Evolutionary conservation across 1,140 invertebrate genomes (phyloP), one percentile per base, ranked within the genome.

Genomic region (Aphaenogaster floridana): DNA sequence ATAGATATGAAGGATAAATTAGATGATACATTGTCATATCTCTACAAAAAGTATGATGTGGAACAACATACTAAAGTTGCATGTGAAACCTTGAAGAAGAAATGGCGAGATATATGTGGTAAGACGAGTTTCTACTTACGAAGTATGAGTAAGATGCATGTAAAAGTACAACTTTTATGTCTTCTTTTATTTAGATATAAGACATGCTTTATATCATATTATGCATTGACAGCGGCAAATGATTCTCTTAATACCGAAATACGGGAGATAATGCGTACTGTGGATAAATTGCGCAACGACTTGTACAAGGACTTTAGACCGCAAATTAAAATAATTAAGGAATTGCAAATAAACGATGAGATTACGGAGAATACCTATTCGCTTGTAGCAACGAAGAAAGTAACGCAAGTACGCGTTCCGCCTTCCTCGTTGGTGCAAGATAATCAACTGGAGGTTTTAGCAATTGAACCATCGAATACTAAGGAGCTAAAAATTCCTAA

Each of bases 361-460:
- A 17, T 68, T 42, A n/a, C 50, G 2, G 91, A 90, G 21, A 74
- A 15, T 21, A 57, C 76, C 6, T 80, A 86, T 84, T 77, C 92
- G 6, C 52, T 94, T n/a, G 93, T 95, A 7, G 94, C 94, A 21
- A 94, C 94, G 0, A 95, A 95, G 39, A 95, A 94, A 92, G 94
- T 95, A 9, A 95, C 94, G 0, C 93, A 95, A 92, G 66, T 95
- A 71, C 89, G 91, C 3, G 77, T 89, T 28, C 45, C 86, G 17
- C 34, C 86, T 50, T 9, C 72, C 34, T 17, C 68, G 57, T 8
- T 78, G 45, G 3, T 50, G 11, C 92, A 93, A 91, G 91, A 96
- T 95, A 92, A 66, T 96, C 86, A 96, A 94, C 92, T 95, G 94
- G 84, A 95, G 95, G 87, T 95, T 95, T 78, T 95, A 63, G 93